Conservation (phyloP, 1,140 invertebrate genomes). For the Polypedilum vanderplanki region DNA sequence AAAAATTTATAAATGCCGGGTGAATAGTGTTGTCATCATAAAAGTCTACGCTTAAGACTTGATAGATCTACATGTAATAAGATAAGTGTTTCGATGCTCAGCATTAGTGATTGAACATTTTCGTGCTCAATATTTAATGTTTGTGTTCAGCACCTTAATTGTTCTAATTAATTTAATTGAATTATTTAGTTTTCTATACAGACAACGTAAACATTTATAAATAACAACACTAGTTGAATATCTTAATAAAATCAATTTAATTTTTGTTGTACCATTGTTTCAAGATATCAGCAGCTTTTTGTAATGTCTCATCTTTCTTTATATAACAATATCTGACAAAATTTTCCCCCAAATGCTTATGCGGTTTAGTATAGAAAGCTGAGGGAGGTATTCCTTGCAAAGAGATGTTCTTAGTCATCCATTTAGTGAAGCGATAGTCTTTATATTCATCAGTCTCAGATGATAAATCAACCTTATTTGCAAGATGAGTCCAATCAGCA, state of each 20-base stretch:
- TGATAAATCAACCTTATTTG: constrained; percentile 54
- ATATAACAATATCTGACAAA: constrained; percentile 90
- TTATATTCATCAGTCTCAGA: constrained; percentile 62
- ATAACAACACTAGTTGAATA: too few relatives aligned
- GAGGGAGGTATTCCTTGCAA: constrained; percentile 89
- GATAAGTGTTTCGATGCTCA: too few relatives aligned
- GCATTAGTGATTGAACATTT: too few relatives aligned
- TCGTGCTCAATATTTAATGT: too few relatives aligned
- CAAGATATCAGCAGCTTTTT: constrained; percentile 59
- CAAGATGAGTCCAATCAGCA: constrained; percentile 75
- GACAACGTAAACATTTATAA: too few relatives aligned
- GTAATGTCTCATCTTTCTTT: constrained; percentile 75
- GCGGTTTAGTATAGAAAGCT: constrained; percentile 79
- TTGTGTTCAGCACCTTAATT: too few relatives aligned
- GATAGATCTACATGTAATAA: too few relatives aligned
- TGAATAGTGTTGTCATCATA: too few relatives aligned
- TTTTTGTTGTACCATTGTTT: constrained; percentile 49
- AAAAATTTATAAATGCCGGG: too few relatives aligned
- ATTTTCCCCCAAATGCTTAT: constrained; percentile 82
- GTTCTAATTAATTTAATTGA: too few relatives aligned
- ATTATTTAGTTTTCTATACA: too few relatives aligned
- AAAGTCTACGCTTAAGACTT: too few relatives aligned
- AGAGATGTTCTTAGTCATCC: constrained; percentile 89
- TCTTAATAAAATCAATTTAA: neutral
- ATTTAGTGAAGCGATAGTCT: constrained; percentile 92